These are phyloP conservation scores for Turritopsis dohrnii DNA, from an alignment of 30 jellyfish, hydroid and myxozoan genomes.

Conservation along the genomic window DNA sequence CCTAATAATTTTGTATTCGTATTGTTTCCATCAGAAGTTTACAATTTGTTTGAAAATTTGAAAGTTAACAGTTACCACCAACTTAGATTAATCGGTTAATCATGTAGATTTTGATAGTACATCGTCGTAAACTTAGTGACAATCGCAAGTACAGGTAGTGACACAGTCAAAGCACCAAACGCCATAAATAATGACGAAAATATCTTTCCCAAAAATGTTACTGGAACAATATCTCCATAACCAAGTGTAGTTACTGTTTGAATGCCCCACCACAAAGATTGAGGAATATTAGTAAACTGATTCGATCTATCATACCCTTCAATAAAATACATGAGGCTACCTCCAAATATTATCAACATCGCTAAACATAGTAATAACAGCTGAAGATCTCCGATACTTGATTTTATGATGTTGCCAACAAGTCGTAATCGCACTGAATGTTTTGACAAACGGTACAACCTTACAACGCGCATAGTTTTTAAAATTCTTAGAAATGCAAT, in stretches of 20 bases:
- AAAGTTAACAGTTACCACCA: background rate
- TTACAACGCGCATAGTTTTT: slow-evolving; percentile 60
- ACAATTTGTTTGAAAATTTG: background rate
- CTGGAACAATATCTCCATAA: slow-evolving; percentile 91
- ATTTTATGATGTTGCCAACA: slow-evolving; percentile 61
- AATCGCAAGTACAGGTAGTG: slow-evolving; percentile 95
- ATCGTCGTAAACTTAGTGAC: slow-evolving; percentile 75
- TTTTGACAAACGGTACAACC: slow-evolving; percentile 62
- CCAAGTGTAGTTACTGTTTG: slow-evolving; percentile 91
- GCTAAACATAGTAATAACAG: slow-evolving; percentile 65
- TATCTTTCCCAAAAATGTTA: slow-evolving; percentile 71
- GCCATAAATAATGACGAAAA: slow-evolving; percentile 83
- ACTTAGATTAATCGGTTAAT: background rate
- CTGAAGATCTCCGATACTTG: slow-evolving; percentile 79
- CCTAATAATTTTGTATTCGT: too few relatives aligned
- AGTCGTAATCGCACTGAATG: slow-evolving; percentile 69
- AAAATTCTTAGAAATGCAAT: slow-evolving; percentile 45
- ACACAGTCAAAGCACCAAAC: slow-evolving; percentile 93
- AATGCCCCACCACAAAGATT: slow-evolving; percentile 97
- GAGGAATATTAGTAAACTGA: slow-evolving; percentile 75
- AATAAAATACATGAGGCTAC: slow-evolving; percentile 60
- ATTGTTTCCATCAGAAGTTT: too few relatives aligned
- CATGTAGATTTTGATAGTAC: slow-evolving; percentile 39
- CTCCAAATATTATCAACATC: slow-evolving; percentile 76
- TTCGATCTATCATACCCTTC: slow-evolving; percentile 40